Conservation (phyloP, 2,113 vertebrate genomes). For the Rafetus swinhoei region DNA sequence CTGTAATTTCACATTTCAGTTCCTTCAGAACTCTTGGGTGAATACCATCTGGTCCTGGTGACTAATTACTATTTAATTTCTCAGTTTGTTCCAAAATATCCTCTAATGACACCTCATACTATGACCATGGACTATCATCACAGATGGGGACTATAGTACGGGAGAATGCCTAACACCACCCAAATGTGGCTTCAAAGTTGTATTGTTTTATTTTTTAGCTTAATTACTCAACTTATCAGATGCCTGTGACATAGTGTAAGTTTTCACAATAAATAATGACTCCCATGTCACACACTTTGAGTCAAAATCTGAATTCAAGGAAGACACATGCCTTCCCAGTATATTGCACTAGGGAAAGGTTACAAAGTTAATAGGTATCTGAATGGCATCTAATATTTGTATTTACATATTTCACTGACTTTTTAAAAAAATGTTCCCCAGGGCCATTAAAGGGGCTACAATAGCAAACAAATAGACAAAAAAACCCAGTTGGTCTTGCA, state of each 20-base stretch:
- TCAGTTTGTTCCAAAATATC: no score
- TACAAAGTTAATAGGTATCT: neutral
- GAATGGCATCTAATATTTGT: neutral
- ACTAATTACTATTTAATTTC: no score
- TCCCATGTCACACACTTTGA: neutral
- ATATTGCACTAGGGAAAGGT: neutral
- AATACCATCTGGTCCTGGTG: no score
- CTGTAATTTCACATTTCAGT: no score
- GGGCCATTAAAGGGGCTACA: neutral
- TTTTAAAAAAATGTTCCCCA: neutral
- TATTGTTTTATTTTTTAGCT: neutral
- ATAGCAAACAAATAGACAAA: neutral
- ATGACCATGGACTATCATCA: neutral
- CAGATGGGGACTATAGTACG: neutral
- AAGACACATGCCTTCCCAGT: neutral
- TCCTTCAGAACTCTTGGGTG: no score
- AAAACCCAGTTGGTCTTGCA: neutral
- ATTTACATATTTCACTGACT: neutral
- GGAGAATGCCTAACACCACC: neutral
- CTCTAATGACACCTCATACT: no score
- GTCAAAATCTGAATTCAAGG: neutral
- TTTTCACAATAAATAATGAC: no score
- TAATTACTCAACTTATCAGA: neutral
- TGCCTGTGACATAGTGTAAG: no score
- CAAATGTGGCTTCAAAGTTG: neutral